Base-by-base conservation (phyloP, 2,888 invertebrate genomes). In the Agriotes lineatus region DNA sequence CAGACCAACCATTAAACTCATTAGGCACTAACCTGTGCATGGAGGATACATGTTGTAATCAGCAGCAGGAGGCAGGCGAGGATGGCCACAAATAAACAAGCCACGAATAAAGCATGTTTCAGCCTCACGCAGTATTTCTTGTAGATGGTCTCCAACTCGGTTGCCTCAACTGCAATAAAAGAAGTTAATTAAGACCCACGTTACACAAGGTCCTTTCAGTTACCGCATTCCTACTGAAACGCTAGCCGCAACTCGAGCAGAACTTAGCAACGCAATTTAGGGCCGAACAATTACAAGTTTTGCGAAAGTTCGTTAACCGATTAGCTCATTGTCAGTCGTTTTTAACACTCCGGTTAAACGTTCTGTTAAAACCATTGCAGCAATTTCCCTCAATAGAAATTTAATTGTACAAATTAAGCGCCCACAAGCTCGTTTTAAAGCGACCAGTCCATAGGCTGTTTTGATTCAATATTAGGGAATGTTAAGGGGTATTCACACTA, bases 91-190 rank as follows among this genome's bases (percentile, higher is more conserved):
- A 89, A 87, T 3, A 94, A 86, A 35, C 92, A 90, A 0, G 92
- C 90, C 71, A 92, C 88, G 82, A 93, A 93, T 44, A 94, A 87
- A 0, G 93, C 90, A 73, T 92, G 91, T 76, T 93, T 93, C 77
- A 94, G 84, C 33, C 90, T 85, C 59, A 91, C 89, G 81, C 92
- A 91, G 83, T 92, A 93, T 67, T 90, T 84, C 76, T 89, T 87
- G 84, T 92, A 92, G 33, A 93, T 84, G 0, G 90, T 90, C 75
- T 93, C 92, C 67, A 93, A 84, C 79, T 91, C 91, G 80, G 91
- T 85, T 70, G 84, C 89, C 76, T 85, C 84, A 77, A 87, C 89
- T 82, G 87, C 85, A 83, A 88, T 84, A 87, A 87, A 81, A 76
- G 84, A 44, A 39, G 25, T 56, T 56, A 63, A 44, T 50, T 48